These are phyloP conservation scores for Ginglymostoma cirratum DNA, from an alignment of 2,113 vertebrate genomes.

Conservation along the genomic window DNA sequence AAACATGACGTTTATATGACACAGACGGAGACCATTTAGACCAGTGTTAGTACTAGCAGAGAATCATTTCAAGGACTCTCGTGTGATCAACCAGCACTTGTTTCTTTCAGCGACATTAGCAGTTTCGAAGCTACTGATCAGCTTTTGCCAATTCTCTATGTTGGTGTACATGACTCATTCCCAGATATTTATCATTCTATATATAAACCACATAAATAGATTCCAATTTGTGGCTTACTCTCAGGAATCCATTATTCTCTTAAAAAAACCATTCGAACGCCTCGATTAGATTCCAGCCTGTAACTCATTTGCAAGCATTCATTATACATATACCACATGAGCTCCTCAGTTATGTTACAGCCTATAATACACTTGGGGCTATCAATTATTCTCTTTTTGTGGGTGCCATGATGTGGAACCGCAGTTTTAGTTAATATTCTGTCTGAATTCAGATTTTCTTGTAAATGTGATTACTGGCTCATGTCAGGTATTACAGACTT, in stretches of 20 bases:
- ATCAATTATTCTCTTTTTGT: slow-evolving; percentile 31
- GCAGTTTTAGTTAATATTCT: slow-evolving; percentile 32
- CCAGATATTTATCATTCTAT: background rate
- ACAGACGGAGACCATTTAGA: background rate
- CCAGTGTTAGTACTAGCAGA: background rate
- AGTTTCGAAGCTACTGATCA: background rate
- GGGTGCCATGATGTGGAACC: slow-evolving; percentile 7
- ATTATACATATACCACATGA: slow-evolving; percentile 18
- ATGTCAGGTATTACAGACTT: slow-evolving; percentile 36
- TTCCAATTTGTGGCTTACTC: background rate
- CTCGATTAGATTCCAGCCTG: background rate
- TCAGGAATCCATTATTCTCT: background rate
- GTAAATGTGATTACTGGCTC: slow-evolving; percentile 31
- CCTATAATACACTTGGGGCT: background rate
- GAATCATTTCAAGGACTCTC: background rate
- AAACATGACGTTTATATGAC: background rate
- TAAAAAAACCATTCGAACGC: background rate
- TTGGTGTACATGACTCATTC: background rate
- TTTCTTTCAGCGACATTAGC: background rate
- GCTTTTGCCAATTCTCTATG: background rate
- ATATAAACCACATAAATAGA: background rate
- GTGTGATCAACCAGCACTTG: background rate
- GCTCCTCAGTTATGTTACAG: background rate
- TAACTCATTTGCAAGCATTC: slow-evolving; percentile 18
- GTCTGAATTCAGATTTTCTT: slow-evolving; percentile 29